Evolutionary conservation across 1,140 invertebrate genomes (phyloP), one percentile per base, ranked within the genome.

Genomic region (Drosophila auraria): DNA sequence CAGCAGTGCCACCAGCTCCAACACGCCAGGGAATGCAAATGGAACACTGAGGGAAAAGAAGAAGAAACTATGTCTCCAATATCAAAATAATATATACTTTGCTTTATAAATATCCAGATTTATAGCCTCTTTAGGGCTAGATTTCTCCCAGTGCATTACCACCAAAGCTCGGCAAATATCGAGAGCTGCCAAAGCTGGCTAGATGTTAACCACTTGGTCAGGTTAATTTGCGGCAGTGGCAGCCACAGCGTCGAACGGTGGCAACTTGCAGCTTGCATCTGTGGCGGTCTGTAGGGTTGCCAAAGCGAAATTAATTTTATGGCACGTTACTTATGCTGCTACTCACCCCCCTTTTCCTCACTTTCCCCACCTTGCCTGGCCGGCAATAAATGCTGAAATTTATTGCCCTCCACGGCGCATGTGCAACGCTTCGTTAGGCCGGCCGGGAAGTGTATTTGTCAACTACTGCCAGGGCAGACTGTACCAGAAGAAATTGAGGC

Each of bases 301-400:
- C 84, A 87, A 87, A 80, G 80, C 50, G 59, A 80, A 81, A 78
- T 86, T 54, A 78, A 81, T 86, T 86, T 82, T 78, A 86, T 78
- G 62, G 68, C 82, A 78, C 76, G 77, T 81, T 84, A 82, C 75
- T 57, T 74, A 66, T 70, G 40, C 64, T 36, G 45, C 25, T 15
- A 33, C 50, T 30, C 62, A 20, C 11, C 49, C n/a, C 14, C 30
- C 23, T 23, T 12, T 8, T n/a, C 9, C 50, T 3, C 50, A 11
- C 20, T 44, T 50, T 38, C 20, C 0, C 30, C 51, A 40, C 36
- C 25, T 27, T 30, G n/a, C n/a, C 40, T 45, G 54, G 70, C 12
- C 47, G 27, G 69, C 47, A 51, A 64, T 57, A 60, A 74, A 56
- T 73, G 68, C 78, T 40, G 63, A 82, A 76, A 87, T 86, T 63